phyloP scores from a whole-genome alignment of 2,888 invertebrate species.

The Cactoblastis cactorum region DNA sequence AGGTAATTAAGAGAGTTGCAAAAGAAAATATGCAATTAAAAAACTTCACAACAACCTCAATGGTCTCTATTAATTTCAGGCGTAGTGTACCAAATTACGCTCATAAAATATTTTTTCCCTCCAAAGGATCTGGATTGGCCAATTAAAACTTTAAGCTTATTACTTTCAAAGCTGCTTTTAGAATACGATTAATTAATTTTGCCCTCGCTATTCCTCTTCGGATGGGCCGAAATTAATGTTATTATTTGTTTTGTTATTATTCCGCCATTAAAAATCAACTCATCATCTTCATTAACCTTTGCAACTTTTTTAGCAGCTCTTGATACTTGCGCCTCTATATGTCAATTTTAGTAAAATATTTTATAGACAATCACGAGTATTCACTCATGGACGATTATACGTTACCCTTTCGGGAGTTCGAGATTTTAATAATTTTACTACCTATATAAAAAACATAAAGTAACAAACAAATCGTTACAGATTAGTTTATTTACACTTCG shows the following conservation, averaged over 20 bases:
- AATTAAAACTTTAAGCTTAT: conserved; percentile 24
- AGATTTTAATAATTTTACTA: too few relatives aligned
- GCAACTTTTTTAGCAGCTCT: background rate
- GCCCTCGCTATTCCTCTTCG: conserved; percentile 11
- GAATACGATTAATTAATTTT: conserved; percentile 19
- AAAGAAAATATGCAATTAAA: conserved; percentile 10
- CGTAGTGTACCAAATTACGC: conserved; percentile 16
- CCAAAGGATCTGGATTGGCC: conserved; percentile 23
- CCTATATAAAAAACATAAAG: too few relatives aligned
- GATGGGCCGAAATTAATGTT: background rate
- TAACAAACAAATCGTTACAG: too few relatives aligned
- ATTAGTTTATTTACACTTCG: too few relatives aligned
- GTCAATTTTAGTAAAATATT: too few relatives aligned
- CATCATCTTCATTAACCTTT: background rate
- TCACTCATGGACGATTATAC: too few relatives aligned
- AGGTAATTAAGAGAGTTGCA: background rate
- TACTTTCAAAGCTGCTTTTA: conserved; percentile 18
- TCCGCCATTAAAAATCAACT: background rate
- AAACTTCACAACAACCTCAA: background rate
- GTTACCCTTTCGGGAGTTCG: too few relatives aligned
- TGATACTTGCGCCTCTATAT: too few relatives aligned
- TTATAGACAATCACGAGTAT: too few relatives aligned
- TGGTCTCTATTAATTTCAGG: conserved; percentile 7
- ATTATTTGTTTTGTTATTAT: conserved; percentile 4
- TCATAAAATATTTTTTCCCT: conserved; percentile 22